These are phyloP conservation scores for Autographa gamma DNA, from an alignment of 2,888 invertebrate genomes.

Conservation along the genomic window DNA sequence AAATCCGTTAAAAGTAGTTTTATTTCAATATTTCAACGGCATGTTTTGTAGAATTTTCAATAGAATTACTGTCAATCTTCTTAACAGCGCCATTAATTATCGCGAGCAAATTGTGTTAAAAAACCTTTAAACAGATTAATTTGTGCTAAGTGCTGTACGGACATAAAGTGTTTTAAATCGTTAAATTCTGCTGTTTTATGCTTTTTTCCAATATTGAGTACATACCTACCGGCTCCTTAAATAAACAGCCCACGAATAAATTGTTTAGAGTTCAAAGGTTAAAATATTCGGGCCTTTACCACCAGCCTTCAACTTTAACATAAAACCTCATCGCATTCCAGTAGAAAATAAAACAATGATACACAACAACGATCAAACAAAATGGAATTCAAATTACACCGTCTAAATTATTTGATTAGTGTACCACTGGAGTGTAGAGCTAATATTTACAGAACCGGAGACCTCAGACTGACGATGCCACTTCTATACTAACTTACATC, in stretches of 20 bases:
- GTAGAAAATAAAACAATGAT: constrained; percentile 22
- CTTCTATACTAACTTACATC: constrained; percentile 32
- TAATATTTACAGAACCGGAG: constrained; percentile 71
- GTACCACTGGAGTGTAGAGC: constrained; percentile 71
- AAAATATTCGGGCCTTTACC: not conserved
- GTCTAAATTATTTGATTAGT: constrained; percentile 68
- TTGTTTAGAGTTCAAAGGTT: constrained; percentile 7
- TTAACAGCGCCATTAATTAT: no score
- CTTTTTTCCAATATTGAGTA: not conserved
- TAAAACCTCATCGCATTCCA: constrained; percentile 10
- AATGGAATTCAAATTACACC: constrained; percentile 64
- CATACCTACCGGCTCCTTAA: not conserved
- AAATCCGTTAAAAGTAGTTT: no score
- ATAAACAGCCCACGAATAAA: not conserved
- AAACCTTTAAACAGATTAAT: no score
- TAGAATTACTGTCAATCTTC: no score
- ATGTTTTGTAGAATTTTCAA: no score
- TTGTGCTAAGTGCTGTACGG: no score
- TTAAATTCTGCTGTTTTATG: not conserved
- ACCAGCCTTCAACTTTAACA: not conserved
- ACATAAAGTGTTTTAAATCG: no score
- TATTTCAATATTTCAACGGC: no score
- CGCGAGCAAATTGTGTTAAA: no score
- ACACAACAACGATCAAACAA: constrained; percentile 37
- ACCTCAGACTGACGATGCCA: constrained; percentile 51